Conservation (phyloP, 2,797 vertebrate species). For the Sylvia borin region DNA sequence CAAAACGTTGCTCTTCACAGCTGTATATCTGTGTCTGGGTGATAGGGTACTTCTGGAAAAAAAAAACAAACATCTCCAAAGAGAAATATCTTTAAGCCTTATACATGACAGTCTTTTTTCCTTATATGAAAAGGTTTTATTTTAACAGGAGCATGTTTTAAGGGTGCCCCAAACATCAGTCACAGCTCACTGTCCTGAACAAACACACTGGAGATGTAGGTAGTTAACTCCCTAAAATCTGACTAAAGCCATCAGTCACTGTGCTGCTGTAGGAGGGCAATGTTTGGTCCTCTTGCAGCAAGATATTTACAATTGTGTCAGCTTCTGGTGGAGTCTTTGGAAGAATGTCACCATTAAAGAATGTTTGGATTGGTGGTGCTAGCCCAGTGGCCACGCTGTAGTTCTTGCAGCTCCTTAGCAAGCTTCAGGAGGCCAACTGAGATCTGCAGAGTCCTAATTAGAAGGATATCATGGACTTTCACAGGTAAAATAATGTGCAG, state of each 20-base stretch:
- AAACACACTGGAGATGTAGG: background rate
- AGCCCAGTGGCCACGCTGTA: background rate
- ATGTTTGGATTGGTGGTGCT: slow-evolving; percentile 19
- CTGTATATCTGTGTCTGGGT: background rate
- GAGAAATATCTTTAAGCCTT: background rate
- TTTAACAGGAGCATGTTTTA: background rate
- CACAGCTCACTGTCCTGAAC: background rate
- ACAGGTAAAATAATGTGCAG: slow-evolving; percentile 36
- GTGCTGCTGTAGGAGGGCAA: background rate
- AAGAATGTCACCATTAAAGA: slow-evolving; percentile 36
- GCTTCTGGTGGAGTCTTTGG: slow-evolving; percentile 34
- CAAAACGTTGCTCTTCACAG: background rate
- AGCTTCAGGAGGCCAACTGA: background rate
- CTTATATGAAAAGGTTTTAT: background rate
- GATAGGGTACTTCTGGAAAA: background rate
- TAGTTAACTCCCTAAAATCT: too few relatives aligned
- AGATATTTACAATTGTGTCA: background rate
- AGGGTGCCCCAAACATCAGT: background rate
- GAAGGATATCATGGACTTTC: slow-evolving; percentile 17
- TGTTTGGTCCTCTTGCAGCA: background rate
- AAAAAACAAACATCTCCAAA: background rate
- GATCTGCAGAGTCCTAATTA: slow-evolving; percentile 11
- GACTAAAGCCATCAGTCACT: background rate
- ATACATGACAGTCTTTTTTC: background rate
- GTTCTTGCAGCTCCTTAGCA: slow-evolving; percentile 25